Percentiles rank a stretch among this genome's conserved stretches.
phyloP scores from a whole-genome alignment of 2,797 vertebrate species.

The Zalophus californianus region DNA sequence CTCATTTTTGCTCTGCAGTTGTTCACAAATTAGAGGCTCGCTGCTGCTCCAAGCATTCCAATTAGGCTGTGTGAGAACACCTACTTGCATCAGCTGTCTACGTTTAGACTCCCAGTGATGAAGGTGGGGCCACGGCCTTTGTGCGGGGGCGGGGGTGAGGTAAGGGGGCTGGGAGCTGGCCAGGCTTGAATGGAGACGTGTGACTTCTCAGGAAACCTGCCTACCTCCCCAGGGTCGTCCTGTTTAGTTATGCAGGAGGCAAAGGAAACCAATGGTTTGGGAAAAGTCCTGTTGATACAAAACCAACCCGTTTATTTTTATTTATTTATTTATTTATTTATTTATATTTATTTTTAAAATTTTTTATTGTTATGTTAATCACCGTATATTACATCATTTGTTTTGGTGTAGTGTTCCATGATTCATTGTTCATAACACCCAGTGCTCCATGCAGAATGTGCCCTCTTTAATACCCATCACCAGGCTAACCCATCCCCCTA shows the following conservation, averaged over 20 bases:
- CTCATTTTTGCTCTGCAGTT: not conserved
- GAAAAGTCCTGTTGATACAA: not conserved
- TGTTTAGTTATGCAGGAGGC: not conserved
- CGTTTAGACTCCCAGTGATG: not conserved
- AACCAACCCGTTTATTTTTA: not conserved
- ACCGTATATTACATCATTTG: no score
- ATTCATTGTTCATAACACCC: no score
- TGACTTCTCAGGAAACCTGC: not conserved
- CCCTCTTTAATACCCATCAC: no score
- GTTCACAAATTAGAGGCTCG: not conserved
- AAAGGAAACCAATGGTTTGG: not conserved
- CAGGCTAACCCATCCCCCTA: no score
- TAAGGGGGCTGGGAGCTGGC: not conserved
- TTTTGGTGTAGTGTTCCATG: no score
- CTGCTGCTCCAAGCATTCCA: not conserved
- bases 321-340: no score
- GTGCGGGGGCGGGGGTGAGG: accelerated
- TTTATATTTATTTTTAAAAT: no score
- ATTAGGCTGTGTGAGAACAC: accelerated
- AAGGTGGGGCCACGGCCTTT: not conserved
- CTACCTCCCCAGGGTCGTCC: not conserved
- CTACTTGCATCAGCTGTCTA: not conserved
- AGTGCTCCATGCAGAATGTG: no score
- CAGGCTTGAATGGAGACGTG: not conserved
- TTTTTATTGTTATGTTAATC: no score